phyloP scores from a whole-genome alignment of 2,113 vertebrate species.

The Perca schrenkii region DNA sequence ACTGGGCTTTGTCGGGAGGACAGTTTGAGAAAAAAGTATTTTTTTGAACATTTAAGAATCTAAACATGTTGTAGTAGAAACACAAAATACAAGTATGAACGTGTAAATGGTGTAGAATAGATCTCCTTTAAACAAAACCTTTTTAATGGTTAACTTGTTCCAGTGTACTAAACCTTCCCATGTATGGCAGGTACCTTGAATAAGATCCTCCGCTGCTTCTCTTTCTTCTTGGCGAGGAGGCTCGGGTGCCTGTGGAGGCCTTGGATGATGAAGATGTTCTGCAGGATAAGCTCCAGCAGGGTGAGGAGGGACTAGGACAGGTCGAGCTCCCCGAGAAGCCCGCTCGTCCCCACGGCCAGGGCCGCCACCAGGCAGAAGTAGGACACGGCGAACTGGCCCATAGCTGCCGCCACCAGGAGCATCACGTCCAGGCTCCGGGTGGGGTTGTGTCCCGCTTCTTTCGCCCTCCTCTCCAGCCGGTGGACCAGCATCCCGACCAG shows the following conservation, averaged over 20 bases:
- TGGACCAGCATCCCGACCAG: conserved; percentile 85
- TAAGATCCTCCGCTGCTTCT: neutral
- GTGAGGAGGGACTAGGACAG: conserved; percentile 88
- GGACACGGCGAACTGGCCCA: conserved; percentile 87
- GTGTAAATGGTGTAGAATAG: no score
- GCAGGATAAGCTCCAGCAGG: conserved; percentile 89
- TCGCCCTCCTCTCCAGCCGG: conserved; percentile 82
- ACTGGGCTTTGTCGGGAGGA: no score
- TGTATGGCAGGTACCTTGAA: conserved; percentile 51
- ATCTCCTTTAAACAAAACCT: neutral
- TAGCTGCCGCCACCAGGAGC: conserved; percentile 86
- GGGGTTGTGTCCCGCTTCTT: conserved; percentile 87
- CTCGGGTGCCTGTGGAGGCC: conserved; percentile 86
- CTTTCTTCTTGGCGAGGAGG: neutral
- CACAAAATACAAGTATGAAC: no score
- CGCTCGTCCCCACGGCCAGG: conserved; percentile 73
- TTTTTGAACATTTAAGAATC: no score
- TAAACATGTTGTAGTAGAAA: no score
- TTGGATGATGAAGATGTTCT: conserved; percentile 94
- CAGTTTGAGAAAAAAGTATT: no score
- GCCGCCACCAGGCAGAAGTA: conserved; percentile 93
- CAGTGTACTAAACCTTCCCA: neutral
- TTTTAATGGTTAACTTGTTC: neutral
- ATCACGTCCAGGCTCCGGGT: conserved; percentile 90
- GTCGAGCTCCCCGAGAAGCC: conserved; percentile 84